These are phyloP conservation scores for Eudasyphora cyanicolor DNA, from an alignment of 2,888 invertebrate species.

Conservation along the genomic window DNA sequence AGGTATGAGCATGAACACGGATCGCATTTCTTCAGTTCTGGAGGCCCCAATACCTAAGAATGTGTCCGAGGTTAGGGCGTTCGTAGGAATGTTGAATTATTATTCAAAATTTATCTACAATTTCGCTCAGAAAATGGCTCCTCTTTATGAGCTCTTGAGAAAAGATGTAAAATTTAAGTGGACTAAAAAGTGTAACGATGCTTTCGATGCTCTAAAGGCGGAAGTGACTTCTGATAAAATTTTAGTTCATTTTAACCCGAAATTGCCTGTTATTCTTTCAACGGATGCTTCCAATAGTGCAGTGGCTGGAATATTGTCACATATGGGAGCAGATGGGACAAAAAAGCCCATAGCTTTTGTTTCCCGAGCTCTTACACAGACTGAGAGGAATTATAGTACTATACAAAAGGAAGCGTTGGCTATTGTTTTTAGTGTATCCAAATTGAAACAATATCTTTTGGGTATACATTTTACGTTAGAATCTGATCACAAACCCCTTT, in stretches of 20 bases:
- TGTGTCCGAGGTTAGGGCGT: slow-evolving; percentile 16
- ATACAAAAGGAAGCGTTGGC: slow-evolving; percentile 59
- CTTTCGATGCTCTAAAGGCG: slow-evolving; percentile 5
- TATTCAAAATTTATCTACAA: not conserved
- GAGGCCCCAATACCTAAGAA: slow-evolving; percentile 16
- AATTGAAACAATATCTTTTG: slow-evolving; percentile 49
- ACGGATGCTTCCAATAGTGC: slow-evolving; percentile 67
- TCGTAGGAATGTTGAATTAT: slow-evolving; percentile 10
- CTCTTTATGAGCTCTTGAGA: not conserved
- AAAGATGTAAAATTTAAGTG: slow-evolving; percentile 5
- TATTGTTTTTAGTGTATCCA: slow-evolving; percentile 15
- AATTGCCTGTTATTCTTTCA: slow-evolving; percentile 49
- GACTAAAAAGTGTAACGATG: not conserved
- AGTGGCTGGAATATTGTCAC: slow-evolving; percentile 39
- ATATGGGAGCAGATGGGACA: slow-evolving; percentile 6
- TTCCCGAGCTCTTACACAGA: slow-evolving; percentile 56
- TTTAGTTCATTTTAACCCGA: slow-evolving; percentile 35
- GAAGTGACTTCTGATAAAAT: slow-evolving; percentile 33
- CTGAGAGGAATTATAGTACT: slow-evolving; percentile 61
- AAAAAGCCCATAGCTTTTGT: slow-evolving; percentile 63
- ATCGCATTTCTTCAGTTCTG: not conserved
- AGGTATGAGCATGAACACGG: slow-evolving; percentile 11
- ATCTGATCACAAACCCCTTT: slow-evolving; percentile 47
- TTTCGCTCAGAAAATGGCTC: not conserved
- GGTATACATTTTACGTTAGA: slow-evolving; percentile 37